phyloP scores from a whole-genome alignment of 2,113 vertebrate genomes.

The Brachyhypopomus gauderio region DNA sequence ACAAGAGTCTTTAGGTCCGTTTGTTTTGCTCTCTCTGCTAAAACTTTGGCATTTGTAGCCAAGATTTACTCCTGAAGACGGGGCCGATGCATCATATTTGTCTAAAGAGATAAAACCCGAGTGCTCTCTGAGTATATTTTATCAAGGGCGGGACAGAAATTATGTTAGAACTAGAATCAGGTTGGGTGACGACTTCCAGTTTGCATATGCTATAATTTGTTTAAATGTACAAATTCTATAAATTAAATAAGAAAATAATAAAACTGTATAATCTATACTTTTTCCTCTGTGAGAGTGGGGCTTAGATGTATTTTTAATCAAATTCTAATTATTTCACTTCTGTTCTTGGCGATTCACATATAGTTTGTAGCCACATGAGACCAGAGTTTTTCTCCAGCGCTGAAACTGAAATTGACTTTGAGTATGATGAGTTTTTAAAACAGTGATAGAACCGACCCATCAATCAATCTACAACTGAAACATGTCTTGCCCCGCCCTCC shows the following conservation, averaged over 20 bases:
- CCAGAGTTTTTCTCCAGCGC: background rate
- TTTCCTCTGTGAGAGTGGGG: background rate
- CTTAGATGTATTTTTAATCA: background rate
- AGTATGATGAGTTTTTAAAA: background rate
- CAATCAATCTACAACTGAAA: slow-evolving; percentile 1
- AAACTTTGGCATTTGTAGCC: background rate
- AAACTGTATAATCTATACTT: background rate
- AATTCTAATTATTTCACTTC: background rate
- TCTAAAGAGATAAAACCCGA: slow-evolving; percentile 11
- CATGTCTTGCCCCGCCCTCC: background rate
- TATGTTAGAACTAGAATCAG: background rate
- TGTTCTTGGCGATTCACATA: slow-evolving; percentile 7
- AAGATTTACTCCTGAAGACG: background rate
- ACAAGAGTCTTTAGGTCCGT: slow-evolving; percentile 26
- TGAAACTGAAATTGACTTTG: slow-evolving; percentile 1
- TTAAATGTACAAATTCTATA: background rate
- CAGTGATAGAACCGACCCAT: slow-evolving; percentile 3
- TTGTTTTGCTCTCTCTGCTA: background rate
- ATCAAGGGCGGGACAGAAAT: slow-evolving; percentile 5
- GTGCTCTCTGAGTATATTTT: background rate
- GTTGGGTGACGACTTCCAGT: background rate
- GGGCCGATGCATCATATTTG: background rate
- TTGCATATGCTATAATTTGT: background rate
- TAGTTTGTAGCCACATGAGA: background rate
- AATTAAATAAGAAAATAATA: background rate